These are phyloP conservation scores for Smutsia gigantea DNA, from an alignment of 2,797 vertebrate genomes.

Conservation along the genomic window DNA sequence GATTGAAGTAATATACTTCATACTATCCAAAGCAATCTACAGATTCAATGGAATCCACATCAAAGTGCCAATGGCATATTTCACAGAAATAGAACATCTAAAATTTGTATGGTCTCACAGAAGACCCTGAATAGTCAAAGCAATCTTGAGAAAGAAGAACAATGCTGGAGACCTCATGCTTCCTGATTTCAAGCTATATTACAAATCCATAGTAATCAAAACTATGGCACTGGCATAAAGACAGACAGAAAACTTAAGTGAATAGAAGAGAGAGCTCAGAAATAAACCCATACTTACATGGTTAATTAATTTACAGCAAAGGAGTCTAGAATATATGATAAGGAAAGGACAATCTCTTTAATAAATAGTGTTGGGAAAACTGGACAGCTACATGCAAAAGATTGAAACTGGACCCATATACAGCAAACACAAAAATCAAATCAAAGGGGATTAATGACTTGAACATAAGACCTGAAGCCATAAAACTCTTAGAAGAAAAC, in stretches of 20 bases:
- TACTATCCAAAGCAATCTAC: no score
- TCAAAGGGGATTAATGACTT: background rate
- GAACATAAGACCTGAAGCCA: background rate
- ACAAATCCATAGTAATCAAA: background rate
- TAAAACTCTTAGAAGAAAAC: background rate
- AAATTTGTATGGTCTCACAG: no score
- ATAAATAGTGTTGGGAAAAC: background rate
- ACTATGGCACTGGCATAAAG: background rate
- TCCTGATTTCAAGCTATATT: background rate
- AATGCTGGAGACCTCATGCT: background rate
- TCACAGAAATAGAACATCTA: no score
- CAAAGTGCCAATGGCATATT: no score
- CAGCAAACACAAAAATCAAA: background rate
- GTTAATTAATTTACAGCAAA: background rate
- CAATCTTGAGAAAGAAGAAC: background rate
- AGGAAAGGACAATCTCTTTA: background rate
- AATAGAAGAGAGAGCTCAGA: background rate
- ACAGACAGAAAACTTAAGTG: background rate
- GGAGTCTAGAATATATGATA: background rate
- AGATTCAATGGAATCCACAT: no score
- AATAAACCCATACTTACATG: background rate
- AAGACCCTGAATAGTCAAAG: no score
- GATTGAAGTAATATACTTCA: no score
- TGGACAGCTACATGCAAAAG: background rate
- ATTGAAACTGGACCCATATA: background rate